Percentiles rank a stretch among this genome's conserved stretches.
Conservation (phyloP, 2,113 vertebrate genomes). For the Macquaria ambigua region DNA sequence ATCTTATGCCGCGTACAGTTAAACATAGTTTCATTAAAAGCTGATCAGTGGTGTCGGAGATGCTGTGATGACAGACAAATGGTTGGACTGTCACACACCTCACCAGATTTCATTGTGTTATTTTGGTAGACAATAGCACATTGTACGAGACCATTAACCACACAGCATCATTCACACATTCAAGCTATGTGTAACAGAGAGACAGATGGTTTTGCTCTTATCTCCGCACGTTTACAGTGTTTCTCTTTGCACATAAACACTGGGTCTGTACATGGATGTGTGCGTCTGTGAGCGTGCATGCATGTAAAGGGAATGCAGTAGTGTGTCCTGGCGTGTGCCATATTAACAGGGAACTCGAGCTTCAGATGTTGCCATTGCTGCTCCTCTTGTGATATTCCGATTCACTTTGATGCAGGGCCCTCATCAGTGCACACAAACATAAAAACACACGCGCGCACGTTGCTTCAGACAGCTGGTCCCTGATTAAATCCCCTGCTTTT, state of each 20-base stretch:
- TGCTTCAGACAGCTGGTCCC: conserved; percentile 77
- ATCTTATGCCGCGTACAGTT: neutral
- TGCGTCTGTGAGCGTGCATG: neutral
- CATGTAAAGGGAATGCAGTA: neutral
- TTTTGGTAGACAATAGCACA: conserved; percentile 62
- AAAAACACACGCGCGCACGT: conserved; percentile 38
- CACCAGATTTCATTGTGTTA: conserved; percentile 52
- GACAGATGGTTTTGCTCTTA: conserved; percentile 73
- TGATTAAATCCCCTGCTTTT: conserved; percentile 81
- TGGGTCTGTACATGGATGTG: neutral
- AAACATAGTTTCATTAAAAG: conserved; percentile 46
- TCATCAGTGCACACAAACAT: conserved; percentile 60
- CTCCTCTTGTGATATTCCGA: conserved; percentile 71
- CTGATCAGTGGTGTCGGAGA: conserved; percentile 49
- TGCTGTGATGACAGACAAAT: conserved; percentile 47
- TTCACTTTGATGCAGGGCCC: conserved; percentile 76
- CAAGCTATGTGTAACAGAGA: conserved; percentile 53
- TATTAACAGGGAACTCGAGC: conserved; percentile 47
- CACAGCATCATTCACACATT: conserved; percentile 56
- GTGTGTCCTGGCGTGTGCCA: conserved; percentile 32
- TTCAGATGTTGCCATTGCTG: conserved; percentile 69
- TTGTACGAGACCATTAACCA: conserved; percentile 66
- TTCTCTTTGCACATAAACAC: conserved; percentile 44
- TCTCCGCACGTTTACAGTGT: conserved; percentile 45
- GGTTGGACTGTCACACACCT: conserved; percentile 55